Percentiles rank a stretch among this genome's conserved stretches.
Conservation (phyloP, 2,797 vertebrate genomes). For the Halcyon chelicuti region DNA sequence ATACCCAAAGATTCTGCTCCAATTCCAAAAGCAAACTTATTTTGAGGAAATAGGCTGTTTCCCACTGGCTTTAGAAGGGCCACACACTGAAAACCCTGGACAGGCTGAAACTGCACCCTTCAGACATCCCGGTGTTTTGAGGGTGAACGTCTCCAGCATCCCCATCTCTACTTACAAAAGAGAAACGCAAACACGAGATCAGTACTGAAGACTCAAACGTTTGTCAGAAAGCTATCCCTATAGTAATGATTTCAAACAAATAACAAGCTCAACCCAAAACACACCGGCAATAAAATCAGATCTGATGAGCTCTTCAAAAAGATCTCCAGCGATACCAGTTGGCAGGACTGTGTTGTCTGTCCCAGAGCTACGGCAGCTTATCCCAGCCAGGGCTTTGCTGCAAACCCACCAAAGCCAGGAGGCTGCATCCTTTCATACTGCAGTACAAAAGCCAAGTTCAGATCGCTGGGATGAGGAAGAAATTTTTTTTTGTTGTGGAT, state of each 20-base stretch:
- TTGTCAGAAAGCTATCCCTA: not conserved
- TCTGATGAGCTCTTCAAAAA: slow-evolving; percentile 64
- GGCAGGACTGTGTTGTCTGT: slow-evolving; percentile 39
- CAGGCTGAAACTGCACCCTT: not conserved
- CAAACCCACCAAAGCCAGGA: not conserved
- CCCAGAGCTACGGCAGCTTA: slow-evolving; percentile 38
- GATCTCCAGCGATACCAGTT: not conserved
- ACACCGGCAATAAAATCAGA: not conserved
- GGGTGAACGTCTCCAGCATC: not conserved
- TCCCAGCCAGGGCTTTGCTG: slow-evolving; percentile 32
- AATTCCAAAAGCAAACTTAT: slow-evolving; percentile 78
- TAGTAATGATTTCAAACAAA: slow-evolving; percentile 47
- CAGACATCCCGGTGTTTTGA: not conserved
- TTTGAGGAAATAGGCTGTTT: slow-evolving; percentile 80
- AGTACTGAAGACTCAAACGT: not conserved
- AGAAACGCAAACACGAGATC: not conserved
- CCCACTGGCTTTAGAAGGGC: slow-evolving; percentile 77
- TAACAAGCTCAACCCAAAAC: not conserved
- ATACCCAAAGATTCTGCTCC: slow-evolving; percentile 79
- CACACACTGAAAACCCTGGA: slow-evolving; percentile 62
- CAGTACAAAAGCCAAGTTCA: slow-evolving; percentile 32
- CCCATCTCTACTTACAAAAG: not conserved
- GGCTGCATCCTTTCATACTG: slow-evolving; percentile 13
- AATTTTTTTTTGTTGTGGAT: slow-evolving; percentile 19
- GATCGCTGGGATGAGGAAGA: not conserved